Evolutionary conservation across 2,113 vertebrate species (phyloP), one percentile per base, ranked within the genome.

Genomic region (Toxotes chatareus): DNA sequence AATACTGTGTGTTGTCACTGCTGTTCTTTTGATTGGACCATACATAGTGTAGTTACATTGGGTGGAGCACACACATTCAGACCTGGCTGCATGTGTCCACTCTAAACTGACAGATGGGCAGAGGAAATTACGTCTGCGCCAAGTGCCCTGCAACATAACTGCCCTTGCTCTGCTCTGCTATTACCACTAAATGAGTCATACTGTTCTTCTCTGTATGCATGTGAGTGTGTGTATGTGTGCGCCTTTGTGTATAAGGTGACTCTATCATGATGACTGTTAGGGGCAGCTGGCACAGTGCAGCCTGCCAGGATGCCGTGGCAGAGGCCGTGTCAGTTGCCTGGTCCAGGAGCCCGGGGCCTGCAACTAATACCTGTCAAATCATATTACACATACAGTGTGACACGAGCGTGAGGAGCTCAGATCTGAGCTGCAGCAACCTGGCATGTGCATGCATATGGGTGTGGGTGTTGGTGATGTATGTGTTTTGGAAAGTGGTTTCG

Each of bases 281-380:
- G 72, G 86, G 87, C 90, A 90, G 88, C 86, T 89, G 86, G 79
- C 51, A 62, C 42, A 0, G 1, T 34, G 59, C 31, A 34, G 55
- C 66, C 80, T 73, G 62, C 61, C 51, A 72, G 61, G 83, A 79
- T 84, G 68, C 60, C 38, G 60, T 80, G 76, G 67, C 82, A 84
- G 69, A 79, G 62, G 57, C 53, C n/a, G 5, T 69, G 68, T 49
- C 4, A 59, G 80, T 12, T 10, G 72, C 61, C 57, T 56, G 79
- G 62, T 87, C 81, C 90, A 73, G 51, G 65, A 72, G 65, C 69
- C 56, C 3, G 36, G 27, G 42, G 55, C 86, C 65, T 59, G 70
- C 57, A 53, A 60, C 70, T 83, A 84, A 86, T 76, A 87, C 78
- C 91, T 79, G 86, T 85, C 84, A 83, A 81, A 77, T 84, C 38